These are phyloP conservation scores for Chrosomus eos DNA, from an alignment of 2,797 vertebrate species.

Conservation along the genomic window DNA sequence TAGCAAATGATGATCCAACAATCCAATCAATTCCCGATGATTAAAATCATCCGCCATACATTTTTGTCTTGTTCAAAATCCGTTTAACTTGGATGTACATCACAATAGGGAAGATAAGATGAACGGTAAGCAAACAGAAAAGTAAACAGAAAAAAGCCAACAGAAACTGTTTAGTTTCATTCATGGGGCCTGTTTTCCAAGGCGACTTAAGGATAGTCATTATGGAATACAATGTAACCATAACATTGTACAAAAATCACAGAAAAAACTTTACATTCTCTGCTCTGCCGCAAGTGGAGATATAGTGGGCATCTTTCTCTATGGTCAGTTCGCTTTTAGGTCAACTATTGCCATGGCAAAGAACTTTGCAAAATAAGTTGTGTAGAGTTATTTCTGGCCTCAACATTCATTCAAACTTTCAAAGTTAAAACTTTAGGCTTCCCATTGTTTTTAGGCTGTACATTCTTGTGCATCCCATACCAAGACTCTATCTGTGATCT, in stretches of 20 bases:
- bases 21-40: background rate
- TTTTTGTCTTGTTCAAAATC: background rate
- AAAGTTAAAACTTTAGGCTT: background rate
- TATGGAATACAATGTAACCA: background rate
- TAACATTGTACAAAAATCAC: background rate
- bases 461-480: background rate
- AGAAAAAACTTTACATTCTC: background rate
- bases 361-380: background rate
- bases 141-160: too few species aligned
- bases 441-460: too few species aligned
- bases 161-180: background rate
- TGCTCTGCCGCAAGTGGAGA: background rate
- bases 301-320: background rate
- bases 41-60: background rate
- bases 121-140: too few species aligned
- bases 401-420: background rate
- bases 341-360: background rate
- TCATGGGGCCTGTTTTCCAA: background rate
- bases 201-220: background rate
- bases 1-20: background rate
- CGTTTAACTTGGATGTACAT: background rate
- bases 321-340: background rate
- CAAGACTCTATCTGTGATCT: background rate
- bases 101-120: background rate
- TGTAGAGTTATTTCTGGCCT: background rate